Percentiles rank a stretch among this genome's conserved stretches.
Evolutionary conservation across 1,140 invertebrate species (phyloP).

Genomic region (Drosophila arawakana): DNA sequence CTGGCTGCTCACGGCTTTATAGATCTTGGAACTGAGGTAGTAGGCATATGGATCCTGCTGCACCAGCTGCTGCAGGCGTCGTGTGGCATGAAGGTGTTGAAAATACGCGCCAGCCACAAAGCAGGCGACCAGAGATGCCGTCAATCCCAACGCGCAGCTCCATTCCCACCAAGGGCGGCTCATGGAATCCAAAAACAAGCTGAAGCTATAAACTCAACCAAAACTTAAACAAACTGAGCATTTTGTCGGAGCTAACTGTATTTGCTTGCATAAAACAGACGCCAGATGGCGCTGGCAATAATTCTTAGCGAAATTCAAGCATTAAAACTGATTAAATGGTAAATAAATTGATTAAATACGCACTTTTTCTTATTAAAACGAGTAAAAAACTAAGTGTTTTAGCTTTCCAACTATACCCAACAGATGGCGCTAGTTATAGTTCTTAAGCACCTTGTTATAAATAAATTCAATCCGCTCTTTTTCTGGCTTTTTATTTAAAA

Average conservation of each 20-base stretch:
- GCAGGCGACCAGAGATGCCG: constrained; percentile 20
- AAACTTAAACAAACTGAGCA: neutral
- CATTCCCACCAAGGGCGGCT: constrained; percentile 46
- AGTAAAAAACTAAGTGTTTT: too few species aligned
- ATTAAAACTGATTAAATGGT: too few species aligned
- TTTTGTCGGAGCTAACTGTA: neutral
- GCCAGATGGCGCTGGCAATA: neutral
- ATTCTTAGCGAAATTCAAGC: too few species aligned
- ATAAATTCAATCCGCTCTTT: too few species aligned
- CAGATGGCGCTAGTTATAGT: too few species aligned
- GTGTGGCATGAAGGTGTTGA: constrained; percentile 57
- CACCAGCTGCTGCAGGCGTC: constrained; percentile 45
- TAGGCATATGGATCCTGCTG: constrained; percentile 71
- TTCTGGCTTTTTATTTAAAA: too few species aligned
- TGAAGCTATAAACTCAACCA: neutral
- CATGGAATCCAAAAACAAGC: constrained; percentile 17
- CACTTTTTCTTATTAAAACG: too few species aligned
- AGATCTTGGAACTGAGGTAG: constrained; percentile 66
- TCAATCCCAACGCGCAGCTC: constrained; percentile 35
- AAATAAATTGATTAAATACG: too few species aligned
- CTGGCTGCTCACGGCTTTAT: constrained; percentile 44
- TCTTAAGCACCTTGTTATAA: too few species aligned
- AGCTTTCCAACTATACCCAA: too few species aligned
- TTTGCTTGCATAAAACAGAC: neutral
- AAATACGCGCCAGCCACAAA: constrained; percentile 64